Evolutionary conservation across 1,140 invertebrate genomes (phyloP).

Genomic region (Cheumatopsyche charites): DNA sequence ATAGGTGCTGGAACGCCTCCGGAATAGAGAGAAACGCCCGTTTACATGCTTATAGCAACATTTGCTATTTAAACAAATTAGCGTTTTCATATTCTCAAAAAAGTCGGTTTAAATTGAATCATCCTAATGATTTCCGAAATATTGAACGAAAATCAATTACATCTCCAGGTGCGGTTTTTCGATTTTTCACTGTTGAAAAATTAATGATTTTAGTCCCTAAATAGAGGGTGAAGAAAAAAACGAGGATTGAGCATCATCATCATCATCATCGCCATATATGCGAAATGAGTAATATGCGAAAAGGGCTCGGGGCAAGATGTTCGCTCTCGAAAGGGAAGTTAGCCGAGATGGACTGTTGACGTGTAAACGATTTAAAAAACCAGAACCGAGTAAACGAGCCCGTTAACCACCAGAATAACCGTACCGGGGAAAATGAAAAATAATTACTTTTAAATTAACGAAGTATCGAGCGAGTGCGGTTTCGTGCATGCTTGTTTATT

Average conservation of each 20-base stretch:
- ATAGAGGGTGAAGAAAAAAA: constrained; percentile 1
- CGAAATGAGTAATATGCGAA: constrained; percentile 12
- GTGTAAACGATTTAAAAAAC: constrained; percentile 11
- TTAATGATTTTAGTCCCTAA: background rate
- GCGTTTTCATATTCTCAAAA: no score
- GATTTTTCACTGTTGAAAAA: no score
- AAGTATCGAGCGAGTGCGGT: no score
- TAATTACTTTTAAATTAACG: no score
- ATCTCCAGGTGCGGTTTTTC: no score
- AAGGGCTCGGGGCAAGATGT: background rate
- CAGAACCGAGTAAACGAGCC: constrained; percentile 10
- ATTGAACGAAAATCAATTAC: no score
- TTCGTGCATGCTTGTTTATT: no score
- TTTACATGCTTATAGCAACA: background rate
- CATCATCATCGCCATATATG: background rate
- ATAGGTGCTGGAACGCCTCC: constrained; percentile 21
- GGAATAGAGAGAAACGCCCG: background rate
- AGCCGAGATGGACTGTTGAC: background rate
- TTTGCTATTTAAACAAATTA: no score
- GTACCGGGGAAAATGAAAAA: no score
- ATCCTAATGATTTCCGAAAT: no score
- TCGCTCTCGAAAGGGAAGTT: constrained; percentile 1
- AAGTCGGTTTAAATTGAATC: no score
- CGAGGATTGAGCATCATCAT: background rate
- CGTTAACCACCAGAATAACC: no score